Conservation (phyloP, 2,797 vertebrate species). For the Myiotriccus ornatus region DNA sequence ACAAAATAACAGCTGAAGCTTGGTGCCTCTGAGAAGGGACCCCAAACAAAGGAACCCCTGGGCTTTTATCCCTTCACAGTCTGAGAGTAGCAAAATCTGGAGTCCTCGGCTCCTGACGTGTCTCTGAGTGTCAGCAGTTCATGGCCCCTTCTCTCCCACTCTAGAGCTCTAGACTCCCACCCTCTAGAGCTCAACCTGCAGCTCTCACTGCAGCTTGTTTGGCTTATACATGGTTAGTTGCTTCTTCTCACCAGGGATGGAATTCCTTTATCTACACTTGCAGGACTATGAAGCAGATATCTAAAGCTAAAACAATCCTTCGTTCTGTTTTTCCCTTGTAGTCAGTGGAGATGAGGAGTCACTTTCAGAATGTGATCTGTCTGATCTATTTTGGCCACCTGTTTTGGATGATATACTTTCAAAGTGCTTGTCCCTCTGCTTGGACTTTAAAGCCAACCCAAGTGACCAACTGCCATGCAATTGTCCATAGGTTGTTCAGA, state of each 20-base stretch:
- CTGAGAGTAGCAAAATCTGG: neutral
- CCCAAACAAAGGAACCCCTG: neutral
- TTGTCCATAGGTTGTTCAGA: neutral
- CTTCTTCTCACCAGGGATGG: neutral
- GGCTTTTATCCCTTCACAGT: neutral
- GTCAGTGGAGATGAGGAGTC: neutral
- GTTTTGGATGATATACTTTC: neutral
- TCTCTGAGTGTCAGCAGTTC: neutral
- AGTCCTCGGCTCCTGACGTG: fast-evolving
- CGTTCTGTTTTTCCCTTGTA: fast-evolving
- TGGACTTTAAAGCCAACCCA: neutral
- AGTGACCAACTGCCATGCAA: neutral
- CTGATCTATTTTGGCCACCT: neutral
- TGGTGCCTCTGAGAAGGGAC: fast-evolving
- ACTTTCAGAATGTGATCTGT: neutral
- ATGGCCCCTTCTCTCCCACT: fast-evolving
- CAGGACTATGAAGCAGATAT: neutral
- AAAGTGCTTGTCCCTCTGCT: neutral
- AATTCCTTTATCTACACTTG: neutral
- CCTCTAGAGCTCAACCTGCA: fast-evolving
- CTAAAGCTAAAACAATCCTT: neutral
- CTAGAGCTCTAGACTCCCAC: fast-evolving
- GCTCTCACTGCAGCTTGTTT: neutral
- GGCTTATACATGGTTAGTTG: neutral
- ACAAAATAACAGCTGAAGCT: neutral